These are phyloP conservation scores for Patella pellucida DNA, from an alignment of 2,888 invertebrate species.

Conservation along the genomic window DNA sequence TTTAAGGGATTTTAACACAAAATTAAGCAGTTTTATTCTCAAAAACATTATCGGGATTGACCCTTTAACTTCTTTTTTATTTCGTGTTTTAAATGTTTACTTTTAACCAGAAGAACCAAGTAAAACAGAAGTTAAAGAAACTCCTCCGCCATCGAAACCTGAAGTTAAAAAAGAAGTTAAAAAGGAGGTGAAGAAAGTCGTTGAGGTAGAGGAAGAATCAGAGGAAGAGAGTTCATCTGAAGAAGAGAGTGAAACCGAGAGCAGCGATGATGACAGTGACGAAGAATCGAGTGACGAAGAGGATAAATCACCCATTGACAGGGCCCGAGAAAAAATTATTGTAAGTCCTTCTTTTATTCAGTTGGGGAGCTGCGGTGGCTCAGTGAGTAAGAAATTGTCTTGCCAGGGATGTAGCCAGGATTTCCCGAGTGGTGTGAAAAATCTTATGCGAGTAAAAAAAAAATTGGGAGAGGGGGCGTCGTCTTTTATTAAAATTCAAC, in stretches of 20 bases:
- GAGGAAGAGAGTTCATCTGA: conserved; percentile 50
- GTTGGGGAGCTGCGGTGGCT: too few species aligned
- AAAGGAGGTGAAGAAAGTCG: conserved; percentile 64
- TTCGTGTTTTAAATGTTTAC: too few species aligned
- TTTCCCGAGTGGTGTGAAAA: too few species aligned
- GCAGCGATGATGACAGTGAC: conserved; percentile 72
- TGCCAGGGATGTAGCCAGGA: too few species aligned
- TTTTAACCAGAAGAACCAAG: conserved; percentile 32
- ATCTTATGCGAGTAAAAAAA: too few species aligned
- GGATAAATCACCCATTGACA: conserved; percentile 69
- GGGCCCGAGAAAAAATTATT: conserved; percentile 59
- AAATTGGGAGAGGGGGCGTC: too few species aligned
- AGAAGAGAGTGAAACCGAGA: conserved; percentile 71
- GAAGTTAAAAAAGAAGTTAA: conserved; percentile 81
- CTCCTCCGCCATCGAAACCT: conserved; percentile 82
- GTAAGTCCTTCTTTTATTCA: conserved; percentile 38
- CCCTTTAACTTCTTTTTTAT: too few species aligned
- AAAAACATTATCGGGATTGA: too few species aligned
- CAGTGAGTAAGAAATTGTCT: background rate
- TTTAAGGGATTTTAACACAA: too few species aligned
- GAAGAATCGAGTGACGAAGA: conserved; percentile 65
- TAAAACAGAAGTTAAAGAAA: conserved; percentile 75
- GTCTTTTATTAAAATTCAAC: too few species aligned
- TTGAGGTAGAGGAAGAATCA: conserved; percentile 66
- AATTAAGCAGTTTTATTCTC: too few species aligned